A percentile compares a stretch with the other conserved stretches of the same genome.
These are phyloP conservation scores for Chaetodon trifascialis DNA, from an alignment of 2,113 vertebrate species.

Conservation along the genomic window DNA sequence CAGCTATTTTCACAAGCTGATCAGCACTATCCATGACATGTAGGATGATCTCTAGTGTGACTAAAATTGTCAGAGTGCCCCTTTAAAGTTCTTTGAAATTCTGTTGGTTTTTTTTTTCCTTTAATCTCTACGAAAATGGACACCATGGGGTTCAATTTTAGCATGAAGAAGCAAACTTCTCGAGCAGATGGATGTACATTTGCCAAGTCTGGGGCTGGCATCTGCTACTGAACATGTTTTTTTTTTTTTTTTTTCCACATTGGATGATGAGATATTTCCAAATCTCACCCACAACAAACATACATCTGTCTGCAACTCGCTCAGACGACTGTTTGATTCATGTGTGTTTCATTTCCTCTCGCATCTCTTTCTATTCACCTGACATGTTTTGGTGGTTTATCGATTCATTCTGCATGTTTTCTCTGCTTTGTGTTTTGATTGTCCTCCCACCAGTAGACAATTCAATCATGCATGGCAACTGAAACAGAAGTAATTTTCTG, in stretches of 20 bases:
- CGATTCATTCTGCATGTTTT: conserved; percentile 5
- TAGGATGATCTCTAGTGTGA: too few species aligned
- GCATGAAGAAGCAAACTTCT: background rate
- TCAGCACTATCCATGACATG: background rate
- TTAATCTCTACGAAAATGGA: background rate
- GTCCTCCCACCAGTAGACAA: background rate
- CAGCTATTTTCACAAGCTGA: background rate
- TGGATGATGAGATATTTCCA: background rate
- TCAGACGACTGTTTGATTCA: background rate
- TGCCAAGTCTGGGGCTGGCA: conserved; percentile 21
- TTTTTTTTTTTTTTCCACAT: background rate
- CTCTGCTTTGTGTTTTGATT: conserved; percentile 4
- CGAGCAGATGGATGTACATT: conserved; percentile 9
- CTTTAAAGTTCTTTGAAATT: background rate
- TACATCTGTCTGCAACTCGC: background rate
- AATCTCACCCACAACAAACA: background rate
- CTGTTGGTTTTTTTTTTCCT: too few species aligned
- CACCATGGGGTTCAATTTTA: background rate
- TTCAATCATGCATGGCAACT: conserved; percentile 31
- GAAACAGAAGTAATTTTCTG: conserved; percentile 36
- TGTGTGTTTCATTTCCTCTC: background rate
- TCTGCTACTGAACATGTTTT: conserved; percentile 18
- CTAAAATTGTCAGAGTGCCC: background rate
- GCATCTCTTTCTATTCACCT: background rate
- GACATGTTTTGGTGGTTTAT: conserved; percentile 1